Evolutionary conservation across 1,140 invertebrate species (phyloP).

Genomic region (Capitella teleta): DNA sequence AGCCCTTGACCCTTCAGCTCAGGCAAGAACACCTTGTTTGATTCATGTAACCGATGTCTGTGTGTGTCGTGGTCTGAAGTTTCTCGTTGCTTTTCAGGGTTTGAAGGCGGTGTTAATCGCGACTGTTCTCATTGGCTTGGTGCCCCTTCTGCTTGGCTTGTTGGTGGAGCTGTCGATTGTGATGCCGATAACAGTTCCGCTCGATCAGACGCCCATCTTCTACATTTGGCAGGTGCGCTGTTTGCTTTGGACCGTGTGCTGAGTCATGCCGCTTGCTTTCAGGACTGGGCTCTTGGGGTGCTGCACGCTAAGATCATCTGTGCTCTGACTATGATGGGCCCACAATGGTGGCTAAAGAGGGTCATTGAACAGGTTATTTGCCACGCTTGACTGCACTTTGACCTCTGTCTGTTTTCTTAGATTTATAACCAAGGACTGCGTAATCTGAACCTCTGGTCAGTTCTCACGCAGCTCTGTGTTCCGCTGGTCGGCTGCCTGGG

Average conservation of each 20-base stretch:
- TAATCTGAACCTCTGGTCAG: constrained; percentile 79
- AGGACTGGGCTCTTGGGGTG: constrained; percentile 94
- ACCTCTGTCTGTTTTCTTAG: constrained; percentile 32
- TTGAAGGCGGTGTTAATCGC: constrained; percentile 56
- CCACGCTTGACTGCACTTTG: no score
- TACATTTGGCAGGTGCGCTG: constrained; percentile 58
- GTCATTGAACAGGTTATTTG: constrained; percentile 84
- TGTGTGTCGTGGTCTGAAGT: not conserved
- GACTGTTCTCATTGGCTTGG: constrained; percentile 68
- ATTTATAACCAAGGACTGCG: constrained; percentile 75
- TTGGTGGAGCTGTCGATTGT: constrained; percentile 83
- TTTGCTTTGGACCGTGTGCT: not conserved
- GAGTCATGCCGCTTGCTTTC: constrained; percentile 3
- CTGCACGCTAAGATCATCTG: constrained; percentile 97
- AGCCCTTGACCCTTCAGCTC: no score
- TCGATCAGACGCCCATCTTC: constrained; percentile 86
- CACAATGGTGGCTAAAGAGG: constrained; percentile 82
- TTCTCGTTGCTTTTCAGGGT: constrained; percentile 28
- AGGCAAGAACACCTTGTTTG: no score
- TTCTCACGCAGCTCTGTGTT: constrained; percentile 71
- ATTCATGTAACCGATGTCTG: not conserved
- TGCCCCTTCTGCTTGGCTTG: constrained; percentile 84
- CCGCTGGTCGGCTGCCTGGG: constrained; percentile 81
- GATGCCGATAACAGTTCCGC: constrained; percentile 79
- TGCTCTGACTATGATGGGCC: constrained; percentile 92